Base-by-base conservation (phyloP, 2,888 invertebrate genomes). In the Himalopsyche japonica region DNA sequence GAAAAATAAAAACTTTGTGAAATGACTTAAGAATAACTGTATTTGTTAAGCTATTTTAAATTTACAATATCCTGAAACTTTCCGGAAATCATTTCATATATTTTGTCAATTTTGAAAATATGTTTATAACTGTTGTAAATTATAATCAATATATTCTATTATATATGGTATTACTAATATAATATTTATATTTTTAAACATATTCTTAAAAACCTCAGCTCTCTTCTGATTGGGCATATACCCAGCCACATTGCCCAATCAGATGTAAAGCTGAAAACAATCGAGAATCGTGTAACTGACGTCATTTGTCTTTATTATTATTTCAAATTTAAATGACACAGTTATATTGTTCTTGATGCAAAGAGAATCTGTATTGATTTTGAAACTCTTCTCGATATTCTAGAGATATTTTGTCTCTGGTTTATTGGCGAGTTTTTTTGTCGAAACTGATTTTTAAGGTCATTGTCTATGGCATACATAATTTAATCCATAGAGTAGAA, bases 221-320 rank as follows among this genome's bases (percentile, higher is more conserved):
- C 93, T 91, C 91, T 91, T 93, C 91, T 92, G 93, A 94, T 94
- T 94, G 94, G 93, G 92, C 93, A 94, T 93, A 92, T 91, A 92
- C 94, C 95, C 95, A 94, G 95, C 94, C 95, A 95, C 94, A 94
- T 94, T 93, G 93, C 92, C 93, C 93, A 94, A 94, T 94, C 93
- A 92, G 93, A 91, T 88, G 90, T 89, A 89, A 89, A 89, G 87
- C 90, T 89, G 86, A 76, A 70, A 82, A 78, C 37, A 49, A 32
- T 80, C 81, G 80, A 81, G 76, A 86, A 81, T 84, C 82, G 82
- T 76, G 37, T 43, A 77, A 77, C 10, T 34, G 34, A 77, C 20
- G 15, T 77, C 77, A 77, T 77, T 43, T 34, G 77, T 37, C 37
- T 70, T 70, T 70, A 70, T 70, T 77, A 37, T 37, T 37, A 77